phyloP scores from a whole-genome alignment of 2,113 vertebrate genomes.

The Dascyllus trimaculatus region DNA sequence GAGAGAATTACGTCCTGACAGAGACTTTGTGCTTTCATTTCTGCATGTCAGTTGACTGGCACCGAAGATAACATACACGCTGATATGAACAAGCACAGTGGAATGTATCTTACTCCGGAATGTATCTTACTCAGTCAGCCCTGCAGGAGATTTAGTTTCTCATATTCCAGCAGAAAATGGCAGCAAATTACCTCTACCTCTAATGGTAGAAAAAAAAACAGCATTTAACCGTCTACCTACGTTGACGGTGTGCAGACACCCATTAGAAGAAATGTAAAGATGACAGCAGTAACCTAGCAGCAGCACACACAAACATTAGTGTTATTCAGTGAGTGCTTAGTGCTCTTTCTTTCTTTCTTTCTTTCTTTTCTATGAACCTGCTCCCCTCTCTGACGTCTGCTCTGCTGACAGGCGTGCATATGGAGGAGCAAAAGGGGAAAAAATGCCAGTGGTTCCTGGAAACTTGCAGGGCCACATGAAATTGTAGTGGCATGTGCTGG shows the following conservation, averaged over 20 bases:
- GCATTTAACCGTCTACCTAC: background rate
- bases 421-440: slow-evolving; percentile 38
- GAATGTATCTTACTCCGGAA: slow-evolving; percentile 19
- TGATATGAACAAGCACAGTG: slow-evolving; percentile 4
- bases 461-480: slow-evolving; percentile 65
- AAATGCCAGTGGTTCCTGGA: slow-evolving; percentile 64
- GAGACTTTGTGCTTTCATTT: slow-evolving; percentile 6
- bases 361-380: slow-evolving; percentile 28
- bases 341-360: slow-evolving; percentile 32
- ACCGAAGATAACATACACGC: slow-evolving; percentile 4
- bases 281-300: slow-evolving; percentile 66
- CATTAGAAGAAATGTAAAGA: slow-evolving; percentile 43
- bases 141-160: background rate
- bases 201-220: background rate
- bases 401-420: slow-evolving; percentile 58
- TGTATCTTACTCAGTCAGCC: background rate
- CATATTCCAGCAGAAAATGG: slow-evolving; percentile 11
- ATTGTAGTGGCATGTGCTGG: slow-evolving; percentile 55
- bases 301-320: slow-evolving; percentile 63
- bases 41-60: slow-evolving; percentile 39
- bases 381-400: slow-evolving; percentile 30
- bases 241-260: slow-evolving; percentile 49
- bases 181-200: slow-evolving; percentile 10
- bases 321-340: slow-evolving; percentile 33
- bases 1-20: slow-evolving; percentile 34